These are phyloP conservation scores for Xiphophorus maculatus DNA, from an alignment of 2,113 vertebrate genomes.

Conservation along the genomic window DNA sequence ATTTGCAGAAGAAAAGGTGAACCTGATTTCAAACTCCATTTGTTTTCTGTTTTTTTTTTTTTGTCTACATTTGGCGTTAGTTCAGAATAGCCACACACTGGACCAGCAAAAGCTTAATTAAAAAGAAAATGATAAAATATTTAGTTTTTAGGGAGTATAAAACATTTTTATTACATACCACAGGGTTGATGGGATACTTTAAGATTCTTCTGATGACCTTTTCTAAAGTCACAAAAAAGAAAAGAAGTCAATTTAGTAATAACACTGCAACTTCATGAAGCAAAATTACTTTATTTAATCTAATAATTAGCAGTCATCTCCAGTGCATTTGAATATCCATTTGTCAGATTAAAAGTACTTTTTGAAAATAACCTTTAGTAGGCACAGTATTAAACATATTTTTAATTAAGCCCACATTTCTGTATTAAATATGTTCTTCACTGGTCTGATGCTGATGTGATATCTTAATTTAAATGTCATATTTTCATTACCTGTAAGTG, in stretches of 20 bases:
- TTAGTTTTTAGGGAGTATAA: not conserved
- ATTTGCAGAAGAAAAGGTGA: slow-evolving; percentile 3
- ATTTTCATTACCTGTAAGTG: no score
- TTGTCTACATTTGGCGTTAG: not conserved
- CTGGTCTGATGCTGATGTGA: no score
- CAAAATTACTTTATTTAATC: slow-evolving; percentile 23
- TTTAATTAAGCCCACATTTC: no score
- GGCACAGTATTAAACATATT: no score
- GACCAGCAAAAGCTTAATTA: not conserved
- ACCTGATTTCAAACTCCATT: not conserved
- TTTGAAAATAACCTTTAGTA: no score
- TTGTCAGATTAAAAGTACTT: no score
- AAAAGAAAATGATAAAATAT: not conserved
- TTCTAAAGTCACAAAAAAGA: slow-evolving; percentile 62
- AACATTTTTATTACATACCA: slow-evolving; percentile 59
- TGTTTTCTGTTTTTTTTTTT: not conserved
- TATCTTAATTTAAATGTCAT: no score
- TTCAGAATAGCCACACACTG: not conserved
- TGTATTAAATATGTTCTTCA: no score
- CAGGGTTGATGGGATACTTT: slow-evolving; percentile 41
- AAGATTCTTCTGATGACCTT: slow-evolving; percentile 58
- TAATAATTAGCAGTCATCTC: no score
- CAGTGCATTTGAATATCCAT: no score
- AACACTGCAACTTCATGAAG: slow-evolving; percentile 6
- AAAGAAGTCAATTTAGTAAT: slow-evolving; percentile 10